Evolutionary conservation across 2,113 vertebrate species (phyloP).

Genomic region (Menura novaehollandiae): DNA sequence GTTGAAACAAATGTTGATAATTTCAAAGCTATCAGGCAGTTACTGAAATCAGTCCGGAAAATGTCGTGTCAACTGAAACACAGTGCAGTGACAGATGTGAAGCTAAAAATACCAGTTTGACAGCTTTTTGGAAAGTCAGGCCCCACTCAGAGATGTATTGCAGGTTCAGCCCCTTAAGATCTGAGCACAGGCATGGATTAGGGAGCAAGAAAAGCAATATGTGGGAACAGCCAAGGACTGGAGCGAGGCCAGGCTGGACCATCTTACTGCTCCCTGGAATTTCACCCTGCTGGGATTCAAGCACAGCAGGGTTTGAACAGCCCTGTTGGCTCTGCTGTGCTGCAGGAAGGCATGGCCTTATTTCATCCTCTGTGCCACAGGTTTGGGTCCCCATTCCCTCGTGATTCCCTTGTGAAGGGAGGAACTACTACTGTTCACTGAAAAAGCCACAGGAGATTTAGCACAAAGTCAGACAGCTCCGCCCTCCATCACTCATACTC

Average conservation of each 20-base stretch:
- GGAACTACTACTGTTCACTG: background rate
- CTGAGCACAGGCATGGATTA: background rate
- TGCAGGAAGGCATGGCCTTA: background rate
- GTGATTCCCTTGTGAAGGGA: background rate
- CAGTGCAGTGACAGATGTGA: background rate
- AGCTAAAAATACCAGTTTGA: background rate
- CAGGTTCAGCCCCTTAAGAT: background rate
- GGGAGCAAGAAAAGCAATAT: background rate
- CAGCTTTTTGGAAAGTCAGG: background rate
- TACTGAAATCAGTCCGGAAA: background rate
- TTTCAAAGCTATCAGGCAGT: background rate
- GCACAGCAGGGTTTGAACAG: fast-evolving
- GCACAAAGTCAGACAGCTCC: background rate
- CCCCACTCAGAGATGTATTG: background rate
- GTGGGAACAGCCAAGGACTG: background rate
- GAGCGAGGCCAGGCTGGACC: background rate
- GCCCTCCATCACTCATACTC: background rate
- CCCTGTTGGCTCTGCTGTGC: background rate
- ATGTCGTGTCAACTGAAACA: background rate
- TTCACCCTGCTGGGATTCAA: background rate
- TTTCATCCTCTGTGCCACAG: background rate
- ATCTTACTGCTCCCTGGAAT: background rate
- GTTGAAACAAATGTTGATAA: background rate
- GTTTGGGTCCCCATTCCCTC: background rate
- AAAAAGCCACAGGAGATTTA: background rate